A percentile compares a stretch with the other conserved stretches of the same genome.
These are phyloP conservation scores for Chaetura pelagica DNA, from an alignment of 2,113 vertebrate species.

Conservation along the genomic window DNA sequence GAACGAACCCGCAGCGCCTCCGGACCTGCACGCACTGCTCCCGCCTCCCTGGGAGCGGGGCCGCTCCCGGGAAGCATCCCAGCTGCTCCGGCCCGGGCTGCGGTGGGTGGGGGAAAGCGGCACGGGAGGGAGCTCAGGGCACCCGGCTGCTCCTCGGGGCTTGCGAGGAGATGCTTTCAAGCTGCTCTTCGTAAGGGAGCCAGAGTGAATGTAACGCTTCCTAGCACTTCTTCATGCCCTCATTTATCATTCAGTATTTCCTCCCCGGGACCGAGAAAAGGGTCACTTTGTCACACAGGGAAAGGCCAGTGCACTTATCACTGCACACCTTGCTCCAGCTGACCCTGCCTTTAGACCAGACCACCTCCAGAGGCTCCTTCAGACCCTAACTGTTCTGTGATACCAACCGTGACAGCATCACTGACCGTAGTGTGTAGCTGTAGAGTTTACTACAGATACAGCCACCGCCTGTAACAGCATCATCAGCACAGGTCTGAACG, in stretches of 20 bases:
- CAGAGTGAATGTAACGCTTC: no score
- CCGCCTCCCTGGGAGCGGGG: neutral
- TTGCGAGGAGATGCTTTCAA: no score
- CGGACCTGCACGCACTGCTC: no score
- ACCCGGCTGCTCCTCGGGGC: neutral
- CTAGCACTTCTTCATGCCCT: no score
- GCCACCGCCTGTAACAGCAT: neutral
- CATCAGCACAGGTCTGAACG: fast-evolving
- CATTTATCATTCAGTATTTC: no score
- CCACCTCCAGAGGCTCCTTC: neutral
- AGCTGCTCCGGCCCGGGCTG: neutral
- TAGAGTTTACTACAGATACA: fast-evolving
- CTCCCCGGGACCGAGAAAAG: no score
- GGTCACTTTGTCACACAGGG: neutral
- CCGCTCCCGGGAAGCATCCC: no score
- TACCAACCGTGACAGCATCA: neutral
- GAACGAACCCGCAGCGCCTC: neutral
- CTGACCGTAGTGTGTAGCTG: fast-evolving
- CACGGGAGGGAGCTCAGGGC: fast-evolving
- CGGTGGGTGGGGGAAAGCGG: fast-evolving
- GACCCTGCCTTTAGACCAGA: no score
- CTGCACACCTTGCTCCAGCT: neutral
- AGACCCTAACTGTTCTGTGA: neutral
- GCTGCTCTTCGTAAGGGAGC: no score
- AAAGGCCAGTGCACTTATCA: neutral